Percentiles rank a stretch among this genome's conserved stretches.
Conservation (phyloP, 2,797 vertebrate genomes). For the Diplodus puntazzo region DNA sequence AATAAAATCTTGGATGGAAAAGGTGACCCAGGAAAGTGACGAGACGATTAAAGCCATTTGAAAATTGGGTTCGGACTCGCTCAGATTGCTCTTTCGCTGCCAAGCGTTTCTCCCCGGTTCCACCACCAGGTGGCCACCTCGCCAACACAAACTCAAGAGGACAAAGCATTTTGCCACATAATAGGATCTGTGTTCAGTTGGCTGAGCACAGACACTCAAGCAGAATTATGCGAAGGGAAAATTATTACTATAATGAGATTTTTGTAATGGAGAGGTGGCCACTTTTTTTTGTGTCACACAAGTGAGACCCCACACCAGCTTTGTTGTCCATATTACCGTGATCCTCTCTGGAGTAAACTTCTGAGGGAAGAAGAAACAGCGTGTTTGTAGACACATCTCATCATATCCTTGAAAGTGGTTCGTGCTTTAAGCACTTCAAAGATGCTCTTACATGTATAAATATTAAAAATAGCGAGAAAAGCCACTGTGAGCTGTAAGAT, state of each 20-base stretch:
- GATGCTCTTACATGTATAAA: not conserved
- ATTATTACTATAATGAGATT: not conserved
- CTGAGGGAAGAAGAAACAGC: constrained; percentile 73
- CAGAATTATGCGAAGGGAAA: not conserved
- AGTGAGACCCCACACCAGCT: constrained; percentile 52
- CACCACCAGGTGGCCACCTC: constrained; percentile 83
- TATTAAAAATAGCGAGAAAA: not conserved
- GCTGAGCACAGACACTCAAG: constrained; percentile 5
- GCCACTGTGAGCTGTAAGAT: not conserved
- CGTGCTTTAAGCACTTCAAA: constrained; percentile 15
- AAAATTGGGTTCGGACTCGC: constrained; percentile 13
- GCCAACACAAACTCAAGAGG: constrained; percentile 64
- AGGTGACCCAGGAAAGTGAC: constrained; percentile 19
- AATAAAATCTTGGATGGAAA: constrained; percentile 5
- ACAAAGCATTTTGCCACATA: constrained; percentile 1
- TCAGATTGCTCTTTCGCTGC: constrained; percentile 16
- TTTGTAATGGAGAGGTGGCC: constrained; percentile 68
- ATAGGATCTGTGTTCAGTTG: not conserved
- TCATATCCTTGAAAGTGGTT: constrained; percentile 4
- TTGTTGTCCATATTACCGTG: constrained; percentile 74
- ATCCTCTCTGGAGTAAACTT: constrained; percentile 82
- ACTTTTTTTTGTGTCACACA: constrained; percentile 41
- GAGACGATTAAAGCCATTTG: not conserved
- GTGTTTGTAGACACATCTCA: constrained; percentile 27
- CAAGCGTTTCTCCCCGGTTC: constrained; percentile 41